Base-by-base conservation (phyloP, 2,888 invertebrate species). In the Heliconius cydno region DNA sequence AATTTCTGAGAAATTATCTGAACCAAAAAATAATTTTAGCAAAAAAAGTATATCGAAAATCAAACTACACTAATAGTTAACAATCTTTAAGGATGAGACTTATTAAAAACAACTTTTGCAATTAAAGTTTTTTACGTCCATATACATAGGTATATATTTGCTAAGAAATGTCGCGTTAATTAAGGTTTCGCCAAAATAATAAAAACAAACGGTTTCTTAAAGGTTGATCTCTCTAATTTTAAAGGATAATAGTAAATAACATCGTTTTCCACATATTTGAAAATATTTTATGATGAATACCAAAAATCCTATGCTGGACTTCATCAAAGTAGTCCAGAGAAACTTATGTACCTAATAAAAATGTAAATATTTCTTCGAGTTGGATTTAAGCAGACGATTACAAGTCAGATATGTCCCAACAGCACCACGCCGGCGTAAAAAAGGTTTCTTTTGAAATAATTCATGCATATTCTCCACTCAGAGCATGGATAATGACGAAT, bases 401-500 rank as follows among this genome's bases (percentile, higher is more conserved):
- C 9, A 10, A 22, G 67, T 68, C 68, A 68, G n/a, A 38, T 38
- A 30, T 0, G n/a, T 67, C 38, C n/a, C 68, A 68, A n/a, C 9
- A 4, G 38, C 38, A 68, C n/a, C n/a, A 68, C 68, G 38, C 19
- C 68, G 38, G n/a, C 68, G 68, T 68, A 68, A 70, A 70, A 68
- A 70, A 70, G 68, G 68, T 70, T 41, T 41, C 68, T 41, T 70
- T 70, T 70, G 41, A 70, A 68, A 70, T n/a, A 30, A 72, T 30
- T 38, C 63, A 79, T 67, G 46, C 12, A 38, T 46, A 70, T 63
- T 30, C 46, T 66, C 15, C 60, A 79, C 66, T 77, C 67, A 25
- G 57, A 78, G 75, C 71, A 77, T 74, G 68, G 74, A 22, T 78
- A 78, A 81, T 81, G 81, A 81, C 79, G 79, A 79, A 78, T 79